These are phyloP conservation scores for Ranitomeya imitator DNA, from an alignment of 2,113 vertebrate species.

Conservation along the genomic window DNA sequence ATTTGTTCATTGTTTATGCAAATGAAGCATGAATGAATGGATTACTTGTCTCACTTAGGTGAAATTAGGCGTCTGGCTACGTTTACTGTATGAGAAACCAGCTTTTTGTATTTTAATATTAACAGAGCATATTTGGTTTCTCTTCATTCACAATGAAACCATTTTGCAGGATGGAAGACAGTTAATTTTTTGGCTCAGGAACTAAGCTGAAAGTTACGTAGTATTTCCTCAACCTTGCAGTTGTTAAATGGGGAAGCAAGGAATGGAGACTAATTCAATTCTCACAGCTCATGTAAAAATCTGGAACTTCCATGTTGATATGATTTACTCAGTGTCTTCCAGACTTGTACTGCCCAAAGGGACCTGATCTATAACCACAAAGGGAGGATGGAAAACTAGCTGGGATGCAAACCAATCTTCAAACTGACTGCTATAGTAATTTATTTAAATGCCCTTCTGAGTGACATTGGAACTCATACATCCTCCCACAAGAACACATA, in stretches of 20 bases:
- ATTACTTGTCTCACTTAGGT: not conserved
- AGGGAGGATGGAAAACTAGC: constrained; percentile 57
- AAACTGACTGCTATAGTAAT: constrained; percentile 59
- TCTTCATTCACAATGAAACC: constrained; percentile 35
- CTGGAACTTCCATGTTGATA: constrained; percentile 51
- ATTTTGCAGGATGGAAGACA: constrained; percentile 31
- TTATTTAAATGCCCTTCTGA: constrained; percentile 57
- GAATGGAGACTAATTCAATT: constrained; percentile 51
- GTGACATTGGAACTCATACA: constrained; percentile 56
- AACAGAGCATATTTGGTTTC: constrained; percentile 19
- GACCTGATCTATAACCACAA: constrained; percentile 57
- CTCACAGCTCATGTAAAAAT: constrained; percentile 57
- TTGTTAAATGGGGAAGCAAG: constrained; percentile 46
- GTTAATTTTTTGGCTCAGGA: constrained; percentile 44
- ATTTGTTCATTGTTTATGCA: not conserved
- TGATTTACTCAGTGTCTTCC: constrained; percentile 55
- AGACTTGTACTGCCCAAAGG: constrained; percentile 51
- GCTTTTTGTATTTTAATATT: constrained; percentile 15
- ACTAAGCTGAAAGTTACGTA: constrained; percentile 5
- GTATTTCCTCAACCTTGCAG: constrained; percentile 31
- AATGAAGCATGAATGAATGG: not conserved
- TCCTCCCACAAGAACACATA: constrained; percentile 55
- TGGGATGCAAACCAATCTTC: constrained; percentile 51
- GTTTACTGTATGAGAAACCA: not conserved
- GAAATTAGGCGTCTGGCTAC: constrained; percentile 6